These are phyloP conservation scores for Orcinus orca DNA, from an alignment of 2,113 vertebrate species.

Conservation along the genomic window DNA sequence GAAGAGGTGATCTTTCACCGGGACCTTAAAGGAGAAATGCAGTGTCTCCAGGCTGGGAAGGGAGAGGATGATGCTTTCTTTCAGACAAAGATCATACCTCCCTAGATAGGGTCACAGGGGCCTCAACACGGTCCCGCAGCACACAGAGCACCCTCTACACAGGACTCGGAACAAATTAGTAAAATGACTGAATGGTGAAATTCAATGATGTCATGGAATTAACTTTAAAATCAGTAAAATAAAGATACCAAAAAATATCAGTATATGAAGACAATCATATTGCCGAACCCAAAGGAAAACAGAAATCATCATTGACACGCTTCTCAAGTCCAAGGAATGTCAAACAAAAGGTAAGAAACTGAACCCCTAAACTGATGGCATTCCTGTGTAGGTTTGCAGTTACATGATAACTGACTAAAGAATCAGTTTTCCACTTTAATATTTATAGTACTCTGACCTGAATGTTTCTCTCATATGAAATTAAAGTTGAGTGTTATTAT, in stretches of 20 bases:
- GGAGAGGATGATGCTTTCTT: neutral
- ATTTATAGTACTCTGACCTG: neutral
- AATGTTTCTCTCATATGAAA: slow-evolving; percentile 19
- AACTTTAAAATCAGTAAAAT: neutral
- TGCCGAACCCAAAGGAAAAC: neutral
- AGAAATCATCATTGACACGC: neutral
- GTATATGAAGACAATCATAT: neutral
- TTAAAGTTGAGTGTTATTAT: neutral
- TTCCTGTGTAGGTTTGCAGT: neutral
- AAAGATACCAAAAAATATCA: neutral
- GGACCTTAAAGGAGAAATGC: neutral
- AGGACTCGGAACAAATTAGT: neutral
- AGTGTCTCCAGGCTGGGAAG: neutral
- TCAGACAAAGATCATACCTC: too few relatives aligned
- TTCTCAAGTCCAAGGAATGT: neutral
- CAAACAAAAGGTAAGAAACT: neutral
- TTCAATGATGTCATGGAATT: neutral
- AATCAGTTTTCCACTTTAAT: slow-evolving; percentile 7
- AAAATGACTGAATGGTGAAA: neutral
- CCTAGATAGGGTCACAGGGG: rapidly evolving
- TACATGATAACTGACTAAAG: neutral
- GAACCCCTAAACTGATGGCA: neutral
- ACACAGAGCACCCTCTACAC: neutral
- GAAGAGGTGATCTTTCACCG: neutral
- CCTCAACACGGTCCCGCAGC: rapidly evolving